Evolutionary conservation across 2,888 invertebrate genomes (phyloP).

Genomic region (Halocaridina rubra): DNA sequence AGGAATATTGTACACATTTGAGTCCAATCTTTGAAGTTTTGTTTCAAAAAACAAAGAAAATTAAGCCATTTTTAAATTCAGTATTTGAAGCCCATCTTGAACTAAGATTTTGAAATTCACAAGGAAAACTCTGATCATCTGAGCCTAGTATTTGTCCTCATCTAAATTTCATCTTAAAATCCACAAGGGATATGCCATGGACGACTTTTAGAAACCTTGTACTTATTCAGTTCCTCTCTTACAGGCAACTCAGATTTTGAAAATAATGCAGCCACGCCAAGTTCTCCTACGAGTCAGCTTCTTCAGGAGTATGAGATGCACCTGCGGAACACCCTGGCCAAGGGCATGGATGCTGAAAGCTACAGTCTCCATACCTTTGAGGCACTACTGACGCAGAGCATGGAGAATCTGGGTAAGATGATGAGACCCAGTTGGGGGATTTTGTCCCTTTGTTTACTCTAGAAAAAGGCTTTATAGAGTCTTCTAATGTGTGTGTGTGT

Average conservation of each 20-base stretch:
- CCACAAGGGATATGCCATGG: no score
- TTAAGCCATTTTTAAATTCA: no score
- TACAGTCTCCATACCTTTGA: conserved; percentile 94
- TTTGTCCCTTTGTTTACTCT: neutral
- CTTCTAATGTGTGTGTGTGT: neutral
- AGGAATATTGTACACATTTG: no score
- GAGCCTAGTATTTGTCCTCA: no score
- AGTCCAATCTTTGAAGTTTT: no score
- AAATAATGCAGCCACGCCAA: conserved; percentile 75
- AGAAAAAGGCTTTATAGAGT: neutral
- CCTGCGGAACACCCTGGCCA: conserved; percentile 88
- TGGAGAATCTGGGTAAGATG: conserved; percentile 84
- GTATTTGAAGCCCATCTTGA: no score
- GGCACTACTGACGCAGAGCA: conserved; percentile 90
- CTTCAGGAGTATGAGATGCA: conserved; percentile 94
- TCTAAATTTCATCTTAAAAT: no score
- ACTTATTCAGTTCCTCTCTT: no score
- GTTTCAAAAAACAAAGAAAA: no score
- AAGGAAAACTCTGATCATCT: no score
- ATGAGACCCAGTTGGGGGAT: neutral
- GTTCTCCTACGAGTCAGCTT: conserved; percentile 77
- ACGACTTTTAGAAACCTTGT: no score
- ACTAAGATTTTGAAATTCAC: no score
- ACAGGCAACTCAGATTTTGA: conserved; percentile 61
- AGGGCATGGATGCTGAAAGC: conserved; percentile 95